Base-by-base conservation (phyloP, 2,797 vertebrate species). In the Ataeniobius toweri region DNA sequence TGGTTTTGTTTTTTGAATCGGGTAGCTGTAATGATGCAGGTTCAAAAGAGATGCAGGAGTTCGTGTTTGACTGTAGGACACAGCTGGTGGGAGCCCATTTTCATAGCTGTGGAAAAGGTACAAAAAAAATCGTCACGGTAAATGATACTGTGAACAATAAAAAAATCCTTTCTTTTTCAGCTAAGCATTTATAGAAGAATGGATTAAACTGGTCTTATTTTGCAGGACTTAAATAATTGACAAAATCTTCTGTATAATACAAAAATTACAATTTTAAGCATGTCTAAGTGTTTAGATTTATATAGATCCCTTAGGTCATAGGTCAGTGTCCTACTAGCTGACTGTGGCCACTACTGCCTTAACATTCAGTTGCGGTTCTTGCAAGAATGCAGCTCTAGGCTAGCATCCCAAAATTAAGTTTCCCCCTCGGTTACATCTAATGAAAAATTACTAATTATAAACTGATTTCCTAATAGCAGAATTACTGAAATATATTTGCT, bases 61-160 rank as follows among this genome's bases (percentile, higher is more conserved):
- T 63, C 39, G 7, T 28, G 18, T 61, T 59, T 78, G 82, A 53
- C 28, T 74, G 86, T n/a, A 24, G 90, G 89, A 75, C 92, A 95
- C 71, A 86, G 75, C 82, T 92, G 90, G 53, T 50, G 77, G 77
- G 91, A 90, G 48, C 89, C 91, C 88, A 93, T 92, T 86, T 74
- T 94, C 84, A 93, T 58, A 24, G 92, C 91, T 95, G 89, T 79
- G 10, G 79, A 86, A 55, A 46, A 89, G 24, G 90, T 73, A 81
- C 41, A 84, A 71, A 63, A 3, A 77, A 28, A 0, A 75, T 46
- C 44, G 72, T 65, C 5, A 46, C 79, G 70, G 67, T 39, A 8
- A 73, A 76, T 28, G 16, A 36, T 44, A 26, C 20, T 13, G 12
- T 44, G 3, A 18, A 28, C 3, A 46, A 26, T 24, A n/a, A 67